Evolutionary conservation across 1,140 invertebrate genomes (phyloP), one percentile per base, ranked within the genome.

Genomic region (Magallana angulata): DNA sequence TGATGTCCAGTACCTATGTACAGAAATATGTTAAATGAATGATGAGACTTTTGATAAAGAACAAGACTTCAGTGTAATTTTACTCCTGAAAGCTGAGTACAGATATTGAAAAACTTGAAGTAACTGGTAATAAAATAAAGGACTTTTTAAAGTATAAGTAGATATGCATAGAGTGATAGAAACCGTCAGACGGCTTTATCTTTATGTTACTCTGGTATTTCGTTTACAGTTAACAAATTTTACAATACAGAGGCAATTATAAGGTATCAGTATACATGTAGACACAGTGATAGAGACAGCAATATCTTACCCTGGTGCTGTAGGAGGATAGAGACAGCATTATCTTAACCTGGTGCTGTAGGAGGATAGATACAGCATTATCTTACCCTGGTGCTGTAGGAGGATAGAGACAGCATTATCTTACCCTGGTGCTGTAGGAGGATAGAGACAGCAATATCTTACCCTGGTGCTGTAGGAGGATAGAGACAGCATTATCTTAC

Each of bases 1-100:
- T 96, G 90, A 99, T 96, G 89, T 96, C 96, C 86, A 99, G 95
- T 97, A 99, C 98, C 95, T 97, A 92, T 48, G 36, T 48, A 48
- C 36, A 48, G 36, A 48, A 48, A 48, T 48, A 5, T 48, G 36
- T 48, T 5, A 3, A 5, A 2, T 48, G 2, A 48, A 48, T 48
- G 36, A 48, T 48, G 36, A 48, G 36, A 48, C 36, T 48, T 48
- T 48, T 48, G 36, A 48, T 48, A 48, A 48, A 48, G 36, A 48
- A 48, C 36, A 48, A 48, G 36, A 48, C 5, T 48, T 48, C 36
- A 48, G 3, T 4, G 2, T 48, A 48, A 48, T 48, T 24, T 24
- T 24, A 24, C 36, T 48, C 36, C 36, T 48, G 2, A 48, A 24
- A 4, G 36, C 36, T 48, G 36, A 48, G 2, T 48, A 48, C 5